Percentiles rank a stretch among this genome's conserved stretches.
These are phyloP conservation scores for Vulpes lagopus DNA, from an alignment of 2,113 vertebrate genomes.

Conservation along the genomic window DNA sequence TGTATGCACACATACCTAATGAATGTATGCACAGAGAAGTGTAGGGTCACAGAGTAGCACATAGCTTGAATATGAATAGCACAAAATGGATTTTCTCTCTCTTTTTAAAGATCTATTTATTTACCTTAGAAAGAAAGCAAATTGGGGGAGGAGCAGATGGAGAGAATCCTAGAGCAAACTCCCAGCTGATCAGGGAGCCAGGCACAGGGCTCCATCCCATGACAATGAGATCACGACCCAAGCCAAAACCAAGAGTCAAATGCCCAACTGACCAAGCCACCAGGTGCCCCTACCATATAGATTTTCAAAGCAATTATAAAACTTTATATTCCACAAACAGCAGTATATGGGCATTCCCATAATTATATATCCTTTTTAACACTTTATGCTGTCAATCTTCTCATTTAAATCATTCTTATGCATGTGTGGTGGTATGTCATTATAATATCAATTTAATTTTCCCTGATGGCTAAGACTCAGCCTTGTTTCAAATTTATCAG, in stretches of 20 bases:
- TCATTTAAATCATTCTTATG: background rate
- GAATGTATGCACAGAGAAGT: background rate
- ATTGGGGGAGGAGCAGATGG: background rate
- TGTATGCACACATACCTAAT: background rate
- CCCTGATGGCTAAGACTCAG: background rate
- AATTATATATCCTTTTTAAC: background rate
- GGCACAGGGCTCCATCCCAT: background rate
- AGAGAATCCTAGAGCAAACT: background rate
- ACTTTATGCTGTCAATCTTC: background rate
- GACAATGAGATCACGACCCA: background rate
- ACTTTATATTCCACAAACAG: background rate
- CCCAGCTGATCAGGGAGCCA: background rate
- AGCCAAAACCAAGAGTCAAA: background rate
- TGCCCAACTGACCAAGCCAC: background rate
- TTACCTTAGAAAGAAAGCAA: background rate
- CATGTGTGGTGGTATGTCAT: background rate
- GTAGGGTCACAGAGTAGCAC: background rate
- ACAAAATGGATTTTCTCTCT: background rate
- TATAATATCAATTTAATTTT: background rate
- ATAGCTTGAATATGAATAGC: background rate
- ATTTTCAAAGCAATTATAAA: background rate
- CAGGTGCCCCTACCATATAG: background rate
- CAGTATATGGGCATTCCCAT: background rate
- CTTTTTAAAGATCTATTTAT: background rate
- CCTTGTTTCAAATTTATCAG: background rate